Percentiles rank a stretch among this genome's conserved stretches.
These are phyloP conservation scores for Heteronetta atricapilla DNA, from an alignment of 2,113 vertebrate species.

Conservation along the genomic window DNA sequence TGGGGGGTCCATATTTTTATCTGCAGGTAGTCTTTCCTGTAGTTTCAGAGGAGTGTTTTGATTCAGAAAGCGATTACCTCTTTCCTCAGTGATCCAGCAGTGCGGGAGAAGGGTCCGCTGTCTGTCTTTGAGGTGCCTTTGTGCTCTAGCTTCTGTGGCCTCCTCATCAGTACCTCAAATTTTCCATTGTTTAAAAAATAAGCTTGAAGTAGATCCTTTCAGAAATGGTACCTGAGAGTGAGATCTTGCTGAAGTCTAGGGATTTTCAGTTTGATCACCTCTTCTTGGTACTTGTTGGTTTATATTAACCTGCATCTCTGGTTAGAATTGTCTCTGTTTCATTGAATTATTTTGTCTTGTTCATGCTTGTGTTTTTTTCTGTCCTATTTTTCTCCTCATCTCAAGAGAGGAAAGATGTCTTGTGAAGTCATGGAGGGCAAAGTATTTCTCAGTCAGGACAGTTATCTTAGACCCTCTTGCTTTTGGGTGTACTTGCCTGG, in stretches of 20 bases:
- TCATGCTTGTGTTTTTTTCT: not conserved
- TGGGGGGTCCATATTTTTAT: not conserved
- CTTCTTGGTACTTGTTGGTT: not conserved
- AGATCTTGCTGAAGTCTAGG: not conserved
- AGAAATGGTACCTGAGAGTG: not conserved
- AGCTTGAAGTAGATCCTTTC: not conserved
- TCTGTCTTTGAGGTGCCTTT: not conserved
- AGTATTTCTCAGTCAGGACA: not conserved
- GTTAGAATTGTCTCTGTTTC: not conserved
- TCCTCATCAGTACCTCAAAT: not conserved
- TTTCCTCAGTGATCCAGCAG: not conserved
- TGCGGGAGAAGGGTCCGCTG: not conserved
- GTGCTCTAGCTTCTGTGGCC: not conserved
- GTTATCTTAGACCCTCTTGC: not conserved
- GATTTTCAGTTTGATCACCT: not conserved
- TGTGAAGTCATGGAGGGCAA: not conserved
- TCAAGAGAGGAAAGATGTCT: not conserved
- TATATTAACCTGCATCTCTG: fast-evolving
- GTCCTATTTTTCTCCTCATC: not conserved
- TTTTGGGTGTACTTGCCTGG: not conserved
- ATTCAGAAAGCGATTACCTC: not conserved
- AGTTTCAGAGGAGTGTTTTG: not conserved
- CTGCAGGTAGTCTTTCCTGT: not conserved
- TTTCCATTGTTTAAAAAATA: not conserved
- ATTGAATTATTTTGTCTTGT: not conserved